Percentiles rank a stretch among this genome's conserved stretches.
phyloP scores from a whole-genome alignment of 2,113 vertebrate genomes.

The Dipodomys spectabilis region DNA sequence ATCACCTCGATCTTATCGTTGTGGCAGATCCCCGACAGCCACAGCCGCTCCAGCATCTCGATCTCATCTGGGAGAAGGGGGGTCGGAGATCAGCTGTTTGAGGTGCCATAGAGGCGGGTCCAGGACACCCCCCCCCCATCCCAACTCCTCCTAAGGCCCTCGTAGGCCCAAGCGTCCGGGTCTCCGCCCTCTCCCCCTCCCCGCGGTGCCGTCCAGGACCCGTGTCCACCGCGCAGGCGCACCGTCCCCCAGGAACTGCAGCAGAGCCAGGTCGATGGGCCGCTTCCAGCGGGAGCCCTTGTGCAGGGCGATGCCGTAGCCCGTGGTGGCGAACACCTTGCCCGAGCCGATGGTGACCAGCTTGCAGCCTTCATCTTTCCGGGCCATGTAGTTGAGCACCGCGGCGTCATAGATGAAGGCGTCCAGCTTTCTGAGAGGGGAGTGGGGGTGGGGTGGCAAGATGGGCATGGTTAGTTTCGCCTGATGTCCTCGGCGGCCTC shows the following conservation, averaged over 20 bases:
- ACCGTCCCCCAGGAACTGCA: slow-evolving; percentile 97
- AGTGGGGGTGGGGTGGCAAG: neutral
- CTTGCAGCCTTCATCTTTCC: slow-evolving; percentile 97
- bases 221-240: slow-evolving; percentile 63
- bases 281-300: slow-evolving; percentile 96
- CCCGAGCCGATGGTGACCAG: slow-evolving; percentile 96
- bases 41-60: slow-evolving; percentile 94
- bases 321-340: slow-evolving; percentile 96
- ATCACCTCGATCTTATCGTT: slow-evolving; percentile 96
- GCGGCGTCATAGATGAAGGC: slow-evolving; percentile 97
- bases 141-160: neutral
- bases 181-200: neutral
- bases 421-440: slow-evolving; percentile 91
- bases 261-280: slow-evolving; percentile 93
- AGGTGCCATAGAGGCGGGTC: neutral
- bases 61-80: slow-evolving; percentile 89
- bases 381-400: slow-evolving; percentile 97
- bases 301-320: slow-evolving; percentile 95
- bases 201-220: neutral
- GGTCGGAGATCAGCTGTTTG: neutral
- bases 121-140: too few species aligned
- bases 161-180: too few species aligned
- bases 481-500: neutral
- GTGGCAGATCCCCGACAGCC: slow-evolving; percentile 95
- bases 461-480: neutral